Base-by-base conservation (phyloP, 2,797 vertebrate species). In the Sardinella longiceps region DNA sequence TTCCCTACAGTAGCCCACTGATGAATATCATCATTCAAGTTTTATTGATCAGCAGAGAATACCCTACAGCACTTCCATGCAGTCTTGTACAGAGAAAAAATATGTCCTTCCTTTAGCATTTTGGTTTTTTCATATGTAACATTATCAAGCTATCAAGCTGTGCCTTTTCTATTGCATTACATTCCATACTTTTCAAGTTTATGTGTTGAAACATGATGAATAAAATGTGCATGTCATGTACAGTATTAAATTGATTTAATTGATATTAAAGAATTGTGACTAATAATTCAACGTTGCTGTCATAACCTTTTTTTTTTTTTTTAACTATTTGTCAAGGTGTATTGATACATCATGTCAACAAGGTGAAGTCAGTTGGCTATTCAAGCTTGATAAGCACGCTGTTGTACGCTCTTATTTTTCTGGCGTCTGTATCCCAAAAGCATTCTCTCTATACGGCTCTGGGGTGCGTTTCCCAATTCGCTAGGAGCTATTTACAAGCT, bases 1-100 rank as follows among this genome's bases (percentile, higher is more conserved):
- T 86, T 90, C 94, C 28, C 93, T 99, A 18, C 94, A 97, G 30
- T 98, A 93, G 98, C 83, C 63, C 88, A 4, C 15, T 3, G 53
- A 77, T 15, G 70, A 43, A 28, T 74, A 37, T 12, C 37, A 15
- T 74, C 66, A 37, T 74, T 74, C 30, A 37, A 14, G 18, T 63
- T 30, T 63, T 28, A 74, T 39, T 63, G 60, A 30, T 70, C 63
- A 37, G 15, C 10, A 30, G 63, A 37, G 63, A 74, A 33, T 37
- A 20, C 63, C 30, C 63, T 30, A 74, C 33, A 37, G 5, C 14
- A 70, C 30, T 18, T 12, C 5, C 66, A 74, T 20, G 66, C 33
- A 77, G 70, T 77, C 7, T 77, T 77, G 70, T 43, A 43, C 70
- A 77, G 70, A 43, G 23, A 18, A 77, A 37, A 43, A 43, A 18